phyloP scores from a whole-genome alignment of 2,888 invertebrate species.

The Camptogramma bilineatum region DNA sequence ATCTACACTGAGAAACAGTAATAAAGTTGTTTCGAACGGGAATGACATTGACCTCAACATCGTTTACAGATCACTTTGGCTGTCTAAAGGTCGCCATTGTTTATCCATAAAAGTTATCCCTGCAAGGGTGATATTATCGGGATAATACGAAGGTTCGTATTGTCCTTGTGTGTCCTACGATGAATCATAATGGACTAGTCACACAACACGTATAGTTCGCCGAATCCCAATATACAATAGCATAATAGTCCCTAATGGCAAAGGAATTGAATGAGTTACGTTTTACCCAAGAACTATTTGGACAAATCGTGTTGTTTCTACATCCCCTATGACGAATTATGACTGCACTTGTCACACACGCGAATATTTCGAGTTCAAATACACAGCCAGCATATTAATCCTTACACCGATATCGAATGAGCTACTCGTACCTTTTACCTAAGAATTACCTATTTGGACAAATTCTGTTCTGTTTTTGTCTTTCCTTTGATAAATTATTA shows the following conservation, averaged over 20 bases:
- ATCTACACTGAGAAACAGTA: not conserved
- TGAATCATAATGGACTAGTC: not conserved
- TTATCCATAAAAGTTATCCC: not conserved
- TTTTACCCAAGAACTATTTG: not conserved
- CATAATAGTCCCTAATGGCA: not conserved
- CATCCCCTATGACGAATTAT: not conserved
- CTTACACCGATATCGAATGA: not conserved
- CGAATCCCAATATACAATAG: not conserved
- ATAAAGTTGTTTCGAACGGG: not conserved
- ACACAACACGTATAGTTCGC: not conserved
- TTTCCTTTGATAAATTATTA: no score
- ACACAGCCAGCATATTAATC: not conserved
- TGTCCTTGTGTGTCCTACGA: not conserved
- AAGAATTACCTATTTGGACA: no score
- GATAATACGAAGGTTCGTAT: not conserved
- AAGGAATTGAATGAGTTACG: not conserved
- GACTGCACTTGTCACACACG: not conserved
- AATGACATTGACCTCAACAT: not conserved
- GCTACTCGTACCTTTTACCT: not conserved
- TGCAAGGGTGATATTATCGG: not conserved
- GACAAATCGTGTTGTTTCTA: not conserved
- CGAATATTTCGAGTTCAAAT: not conserved
- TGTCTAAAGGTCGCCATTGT: conserved; percentile 1
- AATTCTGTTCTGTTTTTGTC: no score
- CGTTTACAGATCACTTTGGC: not conserved